Conservation (phyloP, 2,888 invertebrate genomes). For the Pandemis heparana region DNA sequence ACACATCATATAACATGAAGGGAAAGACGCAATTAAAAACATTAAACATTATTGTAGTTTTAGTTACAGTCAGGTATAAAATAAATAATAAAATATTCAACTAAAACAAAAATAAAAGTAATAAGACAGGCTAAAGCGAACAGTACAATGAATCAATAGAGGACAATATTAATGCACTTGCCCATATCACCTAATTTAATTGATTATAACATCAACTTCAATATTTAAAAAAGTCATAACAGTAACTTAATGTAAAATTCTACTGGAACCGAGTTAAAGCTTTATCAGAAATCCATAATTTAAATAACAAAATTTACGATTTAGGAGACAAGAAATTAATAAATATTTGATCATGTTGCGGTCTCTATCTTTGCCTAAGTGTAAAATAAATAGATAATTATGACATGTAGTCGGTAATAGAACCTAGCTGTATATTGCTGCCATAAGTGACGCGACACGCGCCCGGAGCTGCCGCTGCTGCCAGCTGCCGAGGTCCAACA, state of each 20-base stretch:
- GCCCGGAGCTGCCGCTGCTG: constrained; percentile 67
- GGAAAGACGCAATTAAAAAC: constrained; percentile 61
- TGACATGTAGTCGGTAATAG: constrained; percentile 68
- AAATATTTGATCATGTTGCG: constrained; percentile 84
- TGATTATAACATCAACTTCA: constrained; percentile 85
- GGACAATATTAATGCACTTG: constrained; percentile 85
- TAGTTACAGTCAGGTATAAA: constrained; percentile 72
- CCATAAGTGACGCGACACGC: neutral
- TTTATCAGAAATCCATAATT: constrained; percentile 84
- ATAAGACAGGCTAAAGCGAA: constrained; percentile 81
- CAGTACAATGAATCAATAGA: constrained; percentile 79
- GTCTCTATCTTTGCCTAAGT: constrained; percentile 70
- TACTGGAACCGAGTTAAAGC: constrained; percentile 86
- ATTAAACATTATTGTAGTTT: constrained; percentile 64
- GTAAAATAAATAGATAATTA: constrained; percentile 60
- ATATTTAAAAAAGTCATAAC: constrained; percentile 83
- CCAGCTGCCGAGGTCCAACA: constrained; percentile 82
- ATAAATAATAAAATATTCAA: constrained; percentile 86
- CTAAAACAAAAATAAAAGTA: constrained; percentile 83
- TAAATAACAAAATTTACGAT: constrained; percentile 84
- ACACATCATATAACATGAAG: constrained; percentile 66
- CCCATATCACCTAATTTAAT: constrained; percentile 84
- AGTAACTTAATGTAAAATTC: constrained; percentile 85
- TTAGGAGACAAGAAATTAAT: constrained; percentile 81
- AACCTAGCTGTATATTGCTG: constrained; percentile 44